Base-by-base conservation (phyloP, 2,888 invertebrate genomes). In the Eulithis prunata region DNA sequence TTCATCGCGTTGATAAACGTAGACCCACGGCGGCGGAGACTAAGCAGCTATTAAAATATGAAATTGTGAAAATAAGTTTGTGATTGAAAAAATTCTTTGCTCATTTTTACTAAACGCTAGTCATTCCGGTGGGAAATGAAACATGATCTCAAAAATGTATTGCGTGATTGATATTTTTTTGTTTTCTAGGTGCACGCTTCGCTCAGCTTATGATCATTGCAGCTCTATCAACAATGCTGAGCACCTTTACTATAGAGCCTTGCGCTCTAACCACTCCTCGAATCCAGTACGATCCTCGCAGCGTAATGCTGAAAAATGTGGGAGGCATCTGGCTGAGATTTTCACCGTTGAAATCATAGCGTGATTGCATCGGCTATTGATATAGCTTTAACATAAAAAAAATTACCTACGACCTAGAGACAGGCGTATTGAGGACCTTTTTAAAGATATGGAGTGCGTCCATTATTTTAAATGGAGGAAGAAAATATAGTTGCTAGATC, bases 241-340 rank as follows among this genome's bases (percentile, higher is more conserved):
- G 82, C 67, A 78, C 76, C 1, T 87, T 86, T 71, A 51, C 67
- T 10, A 84, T 93, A 64, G 89, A 90, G 70, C 90, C 92, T 1
- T 90, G 92, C 73, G 75, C 83, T 1, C 82, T 77, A 43, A 93
- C 93, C 10, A 88, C 91, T 7, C 73, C 90, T 1, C 74, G 68
- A 5, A 90, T 93, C 64, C 77, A 87, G 38, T 93, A 91, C 73
- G 93, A 93, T 62, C 82, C 93, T 1, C 79, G 93, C 59, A 93
- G 93, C 67, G 89, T 93, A 28, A 88, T 93, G 88, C 82, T 93
- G 12, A 93, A 92, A 77, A 93, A 92, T 75, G 89, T 88, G 77
- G 93, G 92, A 53, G 87, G 92, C 61, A 92, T 93, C 71, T 91
- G 87, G 86, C 82, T 93, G 47, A 82, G 81, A 70, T 90, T 93